Conservation (phyloP, 1,140 invertebrate species). For the Halesus radiatus region DNA sequence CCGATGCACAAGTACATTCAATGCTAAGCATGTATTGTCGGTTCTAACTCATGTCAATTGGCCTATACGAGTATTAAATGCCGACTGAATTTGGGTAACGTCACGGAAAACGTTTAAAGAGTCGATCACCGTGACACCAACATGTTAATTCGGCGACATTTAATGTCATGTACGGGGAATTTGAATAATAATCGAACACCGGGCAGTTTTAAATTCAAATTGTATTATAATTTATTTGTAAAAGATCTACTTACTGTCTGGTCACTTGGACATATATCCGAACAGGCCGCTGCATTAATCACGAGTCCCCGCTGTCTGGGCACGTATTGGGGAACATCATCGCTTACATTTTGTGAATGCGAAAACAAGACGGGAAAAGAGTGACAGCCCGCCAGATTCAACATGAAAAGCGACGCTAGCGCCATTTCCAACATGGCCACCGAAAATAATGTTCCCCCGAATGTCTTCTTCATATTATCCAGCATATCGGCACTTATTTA, state of each 20-base stretch:
- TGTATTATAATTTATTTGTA: conserved; percentile 26
- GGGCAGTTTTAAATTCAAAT: conserved; percentile 13
- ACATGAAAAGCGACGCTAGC: conserved; percentile 14
- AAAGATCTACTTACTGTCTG: conserved; percentile 34
- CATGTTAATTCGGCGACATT: conserved; percentile 17
- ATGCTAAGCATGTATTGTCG: too few species aligned
- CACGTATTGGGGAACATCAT: neutral
- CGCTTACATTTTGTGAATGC: neutral
- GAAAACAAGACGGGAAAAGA: neutral
- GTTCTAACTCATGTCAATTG: too few species aligned
- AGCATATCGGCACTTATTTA: too few species aligned
- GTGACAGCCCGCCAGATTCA: conserved; percentile 29
- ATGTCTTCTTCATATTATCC: too few species aligned
- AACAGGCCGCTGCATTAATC: conserved; percentile 19
- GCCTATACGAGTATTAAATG: too few species aligned
- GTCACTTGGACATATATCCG: conserved; percentile 12
- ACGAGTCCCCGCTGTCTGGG: neutral
- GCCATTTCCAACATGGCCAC: conserved; percentile 21
- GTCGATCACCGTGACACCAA: neutral
- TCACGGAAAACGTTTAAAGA: neutral
- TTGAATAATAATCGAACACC: conserved; percentile 20
- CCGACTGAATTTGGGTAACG: neutral
- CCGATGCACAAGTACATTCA: too few species aligned
- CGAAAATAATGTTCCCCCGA: neutral
- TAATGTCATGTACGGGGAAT: neutral